A percentile compares a stretch with the other conserved stretches of the same genome.
Conservation (phyloP, 2,113 vertebrate species). For the Mus spicilegus region DNA sequence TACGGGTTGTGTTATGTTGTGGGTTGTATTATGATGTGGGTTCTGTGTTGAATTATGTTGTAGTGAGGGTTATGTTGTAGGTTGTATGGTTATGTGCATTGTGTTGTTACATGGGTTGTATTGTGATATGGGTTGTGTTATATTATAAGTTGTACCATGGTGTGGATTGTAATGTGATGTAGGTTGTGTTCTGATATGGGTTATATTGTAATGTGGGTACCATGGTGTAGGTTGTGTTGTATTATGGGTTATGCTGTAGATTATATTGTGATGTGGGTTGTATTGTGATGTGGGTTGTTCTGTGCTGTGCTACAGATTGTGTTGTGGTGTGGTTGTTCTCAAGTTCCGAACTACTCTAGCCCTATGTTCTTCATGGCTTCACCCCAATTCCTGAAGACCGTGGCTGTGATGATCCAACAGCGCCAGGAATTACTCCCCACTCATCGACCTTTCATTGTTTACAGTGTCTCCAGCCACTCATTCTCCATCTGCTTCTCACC, state of each 20-base stretch:
- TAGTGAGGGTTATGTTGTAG: not conserved
- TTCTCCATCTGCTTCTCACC: fast-evolving
- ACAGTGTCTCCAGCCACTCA: not conserved
- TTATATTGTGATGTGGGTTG: not conserved
- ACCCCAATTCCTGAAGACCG: not conserved
- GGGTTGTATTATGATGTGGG: not conserved
- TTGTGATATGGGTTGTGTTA: not conserved
- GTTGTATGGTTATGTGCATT: not conserved
- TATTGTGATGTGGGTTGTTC: not conserved
- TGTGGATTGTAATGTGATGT: too few species aligned
- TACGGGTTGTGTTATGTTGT: not conserved
- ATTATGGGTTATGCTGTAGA: too few species aligned
- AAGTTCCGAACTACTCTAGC: not conserved
- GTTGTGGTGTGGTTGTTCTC: not conserved
- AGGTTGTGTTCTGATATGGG: too few species aligned
- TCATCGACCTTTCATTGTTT: fast-evolving
- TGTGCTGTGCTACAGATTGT: not conserved
- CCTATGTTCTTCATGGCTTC: too few species aligned
- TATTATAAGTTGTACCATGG: too few species aligned
- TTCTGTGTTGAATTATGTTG: not conserved
- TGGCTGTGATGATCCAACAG: fast-evolving
- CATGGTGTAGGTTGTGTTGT: too few species aligned
- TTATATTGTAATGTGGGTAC: too few species aligned
- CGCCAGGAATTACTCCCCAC: fast-evolving
- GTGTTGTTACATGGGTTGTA: too few species aligned